Evolutionary conservation across 1,140 invertebrate genomes (phyloP), one percentile per base, ranked within the genome.

Genomic region (Chymomyza costata): DNA sequence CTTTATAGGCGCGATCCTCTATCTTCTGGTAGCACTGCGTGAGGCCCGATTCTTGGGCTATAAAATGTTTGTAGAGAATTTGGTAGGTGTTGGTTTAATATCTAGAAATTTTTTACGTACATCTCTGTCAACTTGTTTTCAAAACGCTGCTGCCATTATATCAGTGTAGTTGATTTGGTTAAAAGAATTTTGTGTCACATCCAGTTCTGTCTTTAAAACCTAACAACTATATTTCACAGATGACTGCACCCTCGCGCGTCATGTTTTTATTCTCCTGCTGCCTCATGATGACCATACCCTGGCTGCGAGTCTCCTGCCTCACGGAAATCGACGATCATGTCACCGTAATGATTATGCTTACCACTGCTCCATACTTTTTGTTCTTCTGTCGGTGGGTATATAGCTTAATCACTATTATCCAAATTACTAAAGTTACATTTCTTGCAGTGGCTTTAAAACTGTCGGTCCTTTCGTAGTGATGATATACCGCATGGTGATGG

Each of bases 391-490:
- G 95, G 95, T 95, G 62, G 35, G 38, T 37, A 6, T 8, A 21
- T 1, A 16, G 1, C 2, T 16, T 31, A 1, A 43, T 16, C 13
- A 0, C 25, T 7, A 19, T 11, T 0, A 1, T 37, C 1, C 17
- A 8, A 5, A 40, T 6, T 3, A 14, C 32, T 0, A 2, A 34
- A 5, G 6, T 18, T 6, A 39, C 21, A 3, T 1, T 34, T 1
- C 82, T 87, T 88, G 52, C 84, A 96, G 97, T 80, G 97, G 97
- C 16, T 97, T 99, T 84, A 97, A 97, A 85, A 97, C 97, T 0
- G 96, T 99, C 0, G 97, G 97, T 1, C 97, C 97, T 5, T 99
- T 99, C 90, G 97, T 99, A 3, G 96, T 98, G 43, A 99, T 99
- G 97, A 97, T 99, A 59, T 99, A 99, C 86, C 91, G 96, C 62